A percentile compares a stretch with the other conserved stretches of the same genome.
Conservation (phyloP, 2,888 invertebrate species). For the Chloroclystis v-ata region DNA sequence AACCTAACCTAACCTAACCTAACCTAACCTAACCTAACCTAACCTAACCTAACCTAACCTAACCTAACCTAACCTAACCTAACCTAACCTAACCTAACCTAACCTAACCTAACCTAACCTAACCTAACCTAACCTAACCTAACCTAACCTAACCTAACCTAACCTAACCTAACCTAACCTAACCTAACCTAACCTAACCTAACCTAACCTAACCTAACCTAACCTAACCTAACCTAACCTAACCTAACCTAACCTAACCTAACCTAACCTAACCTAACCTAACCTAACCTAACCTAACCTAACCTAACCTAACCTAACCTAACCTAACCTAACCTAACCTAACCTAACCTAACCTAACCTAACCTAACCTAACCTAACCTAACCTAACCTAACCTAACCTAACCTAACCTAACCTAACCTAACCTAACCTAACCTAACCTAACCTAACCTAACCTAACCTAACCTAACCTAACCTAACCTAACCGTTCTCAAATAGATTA, state of each 20-base stretch:
- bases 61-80: constrained; percentile 12
- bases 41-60: constrained; percentile 17
- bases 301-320: constrained; percentile 13
- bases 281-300: constrained; percentile 14
- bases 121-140: constrained; percentile 14
- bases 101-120: constrained; percentile 10
- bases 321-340: constrained; percentile 16
- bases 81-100: constrained; percentile 11
- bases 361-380: constrained; percentile 17
- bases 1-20: constrained; percentile 9
- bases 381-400: constrained; percentile 19
- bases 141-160: constrained; percentile 7
- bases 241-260: constrained; percentile 13
- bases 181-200: constrained; percentile 13
- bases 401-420: constrained; percentile 22
- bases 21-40: constrained; percentile 15
- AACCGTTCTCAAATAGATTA: not conserved
- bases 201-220: constrained; percentile 15
- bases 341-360: constrained; percentile 13
- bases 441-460: constrained; percentile 18
- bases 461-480: constrained; percentile 5
- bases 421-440: constrained; percentile 22
- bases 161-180: constrained; percentile 17
- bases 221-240: constrained; percentile 15
- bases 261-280: constrained; percentile 17